Evolutionary conservation across 2,113 vertebrate genomes (phyloP).

Genomic region (Brachypodius melanocephalos): DNA sequence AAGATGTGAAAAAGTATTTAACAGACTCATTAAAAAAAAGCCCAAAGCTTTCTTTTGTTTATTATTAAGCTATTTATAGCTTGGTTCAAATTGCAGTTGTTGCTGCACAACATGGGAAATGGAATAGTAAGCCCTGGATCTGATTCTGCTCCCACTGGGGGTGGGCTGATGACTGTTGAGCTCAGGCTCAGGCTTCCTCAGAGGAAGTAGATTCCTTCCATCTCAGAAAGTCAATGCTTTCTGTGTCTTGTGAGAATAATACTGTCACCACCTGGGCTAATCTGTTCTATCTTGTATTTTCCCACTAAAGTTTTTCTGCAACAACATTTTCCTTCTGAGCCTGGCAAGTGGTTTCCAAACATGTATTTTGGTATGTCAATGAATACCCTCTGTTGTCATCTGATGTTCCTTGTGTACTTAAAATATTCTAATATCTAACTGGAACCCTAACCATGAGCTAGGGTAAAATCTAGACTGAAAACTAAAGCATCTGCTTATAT

Average conservation of each 20-base stretch:
- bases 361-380: accelerated
- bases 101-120: neutral
- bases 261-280: neutral
- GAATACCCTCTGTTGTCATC: neutral
- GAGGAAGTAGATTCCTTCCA: neutral
- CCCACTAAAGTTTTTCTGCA: neutral
- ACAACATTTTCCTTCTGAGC: neutral
- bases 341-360: neutral
- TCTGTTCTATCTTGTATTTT: neutral
- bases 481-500: neutral
- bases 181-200: neutral
- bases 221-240: neutral
- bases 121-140: neutral
- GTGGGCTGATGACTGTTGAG: neutral
- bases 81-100: neutral
- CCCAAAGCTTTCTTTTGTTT: neutral
- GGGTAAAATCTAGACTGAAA: neutral
- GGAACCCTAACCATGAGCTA: neutral
- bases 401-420: neutral
- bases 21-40: neutral
- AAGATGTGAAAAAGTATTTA: neutral
- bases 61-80: neutral
- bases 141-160: neutral
- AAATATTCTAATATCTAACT: neutral
- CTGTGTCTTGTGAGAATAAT: neutral